Evolutionary conservation across 2,888 invertebrate species (phyloP), one percentile per base, ranked within the genome.

Genomic region (Acrobasis suavella): DNA sequence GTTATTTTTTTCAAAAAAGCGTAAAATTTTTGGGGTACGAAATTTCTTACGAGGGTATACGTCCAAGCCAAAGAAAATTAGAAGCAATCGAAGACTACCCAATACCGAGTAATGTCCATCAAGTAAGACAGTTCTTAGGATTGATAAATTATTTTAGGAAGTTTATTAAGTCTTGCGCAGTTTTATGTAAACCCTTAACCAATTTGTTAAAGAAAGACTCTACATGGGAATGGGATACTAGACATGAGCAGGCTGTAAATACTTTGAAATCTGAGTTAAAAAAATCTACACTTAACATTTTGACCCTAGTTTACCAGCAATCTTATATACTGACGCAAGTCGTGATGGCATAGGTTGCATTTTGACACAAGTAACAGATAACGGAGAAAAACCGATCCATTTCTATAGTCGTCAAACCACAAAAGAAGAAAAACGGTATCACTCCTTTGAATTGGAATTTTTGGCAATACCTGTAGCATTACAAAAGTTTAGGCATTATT

Each of bases 111-210:
- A 63, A 50, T 14, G 59, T 65, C 8, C 76, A 77, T 64, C 67
- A 77, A 62, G 32, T 78, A 0, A 65, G 73, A 37, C 73, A 75
- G 58, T 80, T 79, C 62, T 38, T 80, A 8, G 78, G 78, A 0
- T 58, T 81, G 9, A 58, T 62, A 6, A 65, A 62, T 60, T 65
- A 67, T 55, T 67, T 67, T 39, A 50, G 67, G 15, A 54, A 71
- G 42, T 77, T 75, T 60, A 73, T 75, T 9, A 56, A 62, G 38
- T 63, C 72, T 63, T 78, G 69, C 62, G 72, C 73, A 1, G 10
- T 65, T 5, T 63, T 74, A 52, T 71, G 70, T 2, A 68, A 62
- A 37, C 74, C 76, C 6, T 58, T 75, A 38, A 70, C 69, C 12
- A 66, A 71, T 8, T 51, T 76, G 9, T 49, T 64, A 15, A 67